Percentiles rank a stretch among this genome's conserved stretches.
Conservation (phyloP, 1,140 invertebrate genomes). For the Halyomorpha halys region DNA sequence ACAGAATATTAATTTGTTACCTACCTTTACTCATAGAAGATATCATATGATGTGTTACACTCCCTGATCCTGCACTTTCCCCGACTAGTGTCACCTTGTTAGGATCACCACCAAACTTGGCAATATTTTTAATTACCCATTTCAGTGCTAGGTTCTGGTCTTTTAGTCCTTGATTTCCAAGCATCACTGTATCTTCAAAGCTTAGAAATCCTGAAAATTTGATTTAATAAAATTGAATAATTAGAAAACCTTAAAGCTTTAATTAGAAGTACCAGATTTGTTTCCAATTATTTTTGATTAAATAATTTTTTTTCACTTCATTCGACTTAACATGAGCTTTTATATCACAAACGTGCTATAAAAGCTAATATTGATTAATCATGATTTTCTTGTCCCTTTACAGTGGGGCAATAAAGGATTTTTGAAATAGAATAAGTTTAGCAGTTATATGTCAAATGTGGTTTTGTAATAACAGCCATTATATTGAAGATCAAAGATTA, state of each 20-base stretch:
- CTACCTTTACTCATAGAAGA: constrained; percentile 4
- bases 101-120: constrained; percentile 43
- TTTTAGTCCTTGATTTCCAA: constrained; percentile 45
- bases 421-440: no score
- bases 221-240: not conserved
- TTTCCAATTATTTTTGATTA: no score
- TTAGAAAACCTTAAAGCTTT: not conserved
- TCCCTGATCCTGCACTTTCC: constrained; percentile 35
- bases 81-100: constrained; percentile 38
- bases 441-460: no score
- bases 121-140: constrained; percentile 43
- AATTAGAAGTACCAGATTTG: not conserved
- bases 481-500: no score
- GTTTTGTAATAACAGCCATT: no score
- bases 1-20: no score
- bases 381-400: no score
- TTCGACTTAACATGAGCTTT: no score
- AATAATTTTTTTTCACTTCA: no score
- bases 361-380: no score
- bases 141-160: constrained; percentile 42
- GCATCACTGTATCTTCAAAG: constrained; percentile 37
- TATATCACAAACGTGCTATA: no score
- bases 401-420: no score
- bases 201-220: constrained; percentile 39
- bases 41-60: constrained; percentile 18